phyloP scores from a whole-genome alignment of 2,888 invertebrate genomes.

The Brachynemurus nebulosus region DNA sequence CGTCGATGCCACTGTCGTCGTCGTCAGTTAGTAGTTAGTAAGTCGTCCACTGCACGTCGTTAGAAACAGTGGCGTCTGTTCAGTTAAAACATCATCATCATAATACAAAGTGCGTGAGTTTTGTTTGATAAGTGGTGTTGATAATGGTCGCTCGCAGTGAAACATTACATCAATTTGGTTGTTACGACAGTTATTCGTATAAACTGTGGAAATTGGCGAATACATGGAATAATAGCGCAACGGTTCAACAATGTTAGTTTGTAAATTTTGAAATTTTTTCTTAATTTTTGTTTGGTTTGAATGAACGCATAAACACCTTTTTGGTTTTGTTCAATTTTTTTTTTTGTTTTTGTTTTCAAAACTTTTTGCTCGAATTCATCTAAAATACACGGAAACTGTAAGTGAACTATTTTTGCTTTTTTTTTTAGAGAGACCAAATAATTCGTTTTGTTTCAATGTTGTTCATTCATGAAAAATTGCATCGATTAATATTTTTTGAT shows the following conservation, averaged over 20 bases:
- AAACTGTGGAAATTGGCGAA: slow-evolving; percentile 64
- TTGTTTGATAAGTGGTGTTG: too few species aligned
- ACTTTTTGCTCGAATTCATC: too few species aligned
- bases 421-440: too few species aligned
- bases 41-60: neutral
- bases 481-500: too few species aligned
- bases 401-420: too few species aligned
- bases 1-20: slow-evolving; percentile 1
- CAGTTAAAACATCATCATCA: neutral
- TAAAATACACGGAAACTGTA: too few species aligned
- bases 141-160: slow-evolving; percentile 6
- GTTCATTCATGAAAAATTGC: too few species aligned
- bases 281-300: neutral
- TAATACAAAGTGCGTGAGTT: slow-evolving; percentile 1
- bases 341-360: neutral
- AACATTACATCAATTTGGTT: slow-evolving; percentile 4
- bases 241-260: neutral
- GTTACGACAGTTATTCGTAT: slow-evolving; percentile 41
- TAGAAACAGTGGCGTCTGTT: neutral
- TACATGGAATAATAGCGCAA: slow-evolving; percentile 48
- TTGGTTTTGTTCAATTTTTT: neutral
- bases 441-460: too few species aligned
- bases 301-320: too few species aligned
- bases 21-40: neutral
- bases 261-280: neutral